Evolutionary conservation across 2,888 invertebrate species (phyloP).

Genomic region (Himalopsyche anomala): DNA sequence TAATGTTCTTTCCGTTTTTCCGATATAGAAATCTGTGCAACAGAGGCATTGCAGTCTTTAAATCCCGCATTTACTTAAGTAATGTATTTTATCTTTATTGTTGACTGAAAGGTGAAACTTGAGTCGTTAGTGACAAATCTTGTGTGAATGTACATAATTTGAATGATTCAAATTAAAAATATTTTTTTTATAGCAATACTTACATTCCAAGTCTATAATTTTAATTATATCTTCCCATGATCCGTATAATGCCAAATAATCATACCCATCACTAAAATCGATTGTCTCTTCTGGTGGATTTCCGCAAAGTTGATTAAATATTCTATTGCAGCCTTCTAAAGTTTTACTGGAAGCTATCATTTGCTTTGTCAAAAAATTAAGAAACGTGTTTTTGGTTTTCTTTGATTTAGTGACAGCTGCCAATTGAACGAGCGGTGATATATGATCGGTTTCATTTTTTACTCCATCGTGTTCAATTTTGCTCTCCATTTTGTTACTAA

Average conservation of each 20-base stretch:
- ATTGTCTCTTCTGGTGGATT: conserved; percentile 29
- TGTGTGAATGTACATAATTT: too few relatives aligned
- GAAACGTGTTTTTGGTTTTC: neutral
- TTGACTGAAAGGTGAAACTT: too few relatives aligned
- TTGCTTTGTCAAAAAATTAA: conserved; percentile 49
- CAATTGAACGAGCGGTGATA: neutral
- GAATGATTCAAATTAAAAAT: too few relatives aligned
- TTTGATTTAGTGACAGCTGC: neutral
- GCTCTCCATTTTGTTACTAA: neutral
- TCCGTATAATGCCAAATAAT: conserved; percentile 72
- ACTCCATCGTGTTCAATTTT: neutral
- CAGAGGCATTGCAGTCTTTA: too few relatives aligned
- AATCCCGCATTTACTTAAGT: too few relatives aligned
- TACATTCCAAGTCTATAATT: conserved; percentile 71
- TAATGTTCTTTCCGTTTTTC: too few relatives aligned
- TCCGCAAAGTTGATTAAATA: conserved; percentile 50
- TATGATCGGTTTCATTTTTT: neutral
- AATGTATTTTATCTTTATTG: too few relatives aligned
- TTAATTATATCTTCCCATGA: conserved; percentile 71
- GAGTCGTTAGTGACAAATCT: too few relatives aligned
- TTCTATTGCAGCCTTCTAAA: conserved; percentile 57
- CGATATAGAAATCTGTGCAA: too few relatives aligned
- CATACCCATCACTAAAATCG: conserved; percentile 64
- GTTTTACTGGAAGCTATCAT: conserved; percentile 28
- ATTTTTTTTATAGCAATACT: conserved; percentile 67